Base-by-base conservation (phyloP, 2,113 vertebrate genomes). In the Centropus unirufus region DNA sequence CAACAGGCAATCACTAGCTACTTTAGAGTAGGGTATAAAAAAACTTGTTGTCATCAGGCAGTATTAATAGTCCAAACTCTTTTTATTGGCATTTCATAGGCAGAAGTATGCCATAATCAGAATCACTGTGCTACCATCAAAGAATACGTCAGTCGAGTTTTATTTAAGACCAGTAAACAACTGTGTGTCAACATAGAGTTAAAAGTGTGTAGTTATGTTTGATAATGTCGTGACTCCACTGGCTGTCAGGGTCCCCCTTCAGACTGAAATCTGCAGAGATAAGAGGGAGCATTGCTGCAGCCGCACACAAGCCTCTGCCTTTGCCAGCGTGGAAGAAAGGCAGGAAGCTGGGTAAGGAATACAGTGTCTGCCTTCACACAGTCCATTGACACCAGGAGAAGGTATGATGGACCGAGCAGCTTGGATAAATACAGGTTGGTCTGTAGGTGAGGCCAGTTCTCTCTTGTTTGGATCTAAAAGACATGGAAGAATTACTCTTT, bases 51-150 rank as follows among this genome's bases (percentile, higher is more conserved):
- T 89, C 86, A 89, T n/a, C 14, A 63, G 54, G 24, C 4, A 7
- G 24, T 67, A 51, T 83, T 66, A 90, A 58, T 47, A 72, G 68
- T 61, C 75, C 55, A 52, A 64, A 58, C n/a, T 64, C 32, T 57
- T 23, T 89, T 82, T 79, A 79, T 55, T 95, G 58, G 40, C 62
- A 89, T 94, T 93, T 89, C 66, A 57, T 34, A 74, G 86, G 64
- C 64, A 90, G 61, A 70, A 84, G 14, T 44, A 44, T 91, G 47
- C 69, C 47, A 26, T 75, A 51, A 61, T 51, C 73, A 68, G 74
- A 44, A 87, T 57, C 47, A 63, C 27, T 74, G 42, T 57, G 47
- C 30, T 82, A 85, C 61, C 69, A 79, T 82, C 1, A 44, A 87
- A 84, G 21, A 82, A 16, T 11, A 39, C 39, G 29, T 17, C 63